Evolutionary conservation across 1,140 invertebrate genomes (phyloP).

Genomic region (Drosophila takahashii): DNA sequence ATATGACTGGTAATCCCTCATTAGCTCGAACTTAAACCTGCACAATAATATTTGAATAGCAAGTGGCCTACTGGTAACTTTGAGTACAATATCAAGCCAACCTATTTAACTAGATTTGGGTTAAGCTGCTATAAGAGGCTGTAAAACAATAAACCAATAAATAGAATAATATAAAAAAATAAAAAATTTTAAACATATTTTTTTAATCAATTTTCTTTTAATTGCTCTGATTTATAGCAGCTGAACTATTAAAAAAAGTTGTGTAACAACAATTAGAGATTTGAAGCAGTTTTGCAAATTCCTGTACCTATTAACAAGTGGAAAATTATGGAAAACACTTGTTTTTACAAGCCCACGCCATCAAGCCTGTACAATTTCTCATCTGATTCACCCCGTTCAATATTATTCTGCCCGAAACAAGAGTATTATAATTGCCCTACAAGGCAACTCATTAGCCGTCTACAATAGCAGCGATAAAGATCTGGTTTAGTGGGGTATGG

Average conservation of each 20-base stretch:
- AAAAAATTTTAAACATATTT: not conserved
- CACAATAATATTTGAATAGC: not conserved
- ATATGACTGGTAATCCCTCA: conserved; percentile 26
- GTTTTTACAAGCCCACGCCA: conserved; percentile 8
- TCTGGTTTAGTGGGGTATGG: conserved; percentile 21
- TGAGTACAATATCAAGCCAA: not conserved
- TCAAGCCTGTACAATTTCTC: not conserved
- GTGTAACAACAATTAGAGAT: not conserved
- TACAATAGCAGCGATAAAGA: conserved; percentile 34
- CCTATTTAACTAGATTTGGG: conserved; percentile 3
- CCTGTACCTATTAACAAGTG: not conserved
- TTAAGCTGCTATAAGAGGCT: not conserved
- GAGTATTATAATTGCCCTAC: conserved; percentile 30
- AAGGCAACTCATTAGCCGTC: conserved; percentile 44
- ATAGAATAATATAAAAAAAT: not conserved
- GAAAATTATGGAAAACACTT: conserved; percentile 5
- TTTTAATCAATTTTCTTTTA: not conserved
- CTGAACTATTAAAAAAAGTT: not conserved
- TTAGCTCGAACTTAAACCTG: conserved; percentile 14
- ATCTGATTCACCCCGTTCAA: not conserved
- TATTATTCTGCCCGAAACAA: conserved; percentile 4
- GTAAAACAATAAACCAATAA: not conserved
- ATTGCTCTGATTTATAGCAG: not conserved
- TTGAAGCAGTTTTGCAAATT: not conserved
- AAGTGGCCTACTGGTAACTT: not conserved